Percentiles rank a stretch among this genome's conserved stretches.
These are phyloP conservation scores for Poecilia velifera DNA, from an alignment of 2,797 vertebrate species.

Conservation along the genomic window DNA sequence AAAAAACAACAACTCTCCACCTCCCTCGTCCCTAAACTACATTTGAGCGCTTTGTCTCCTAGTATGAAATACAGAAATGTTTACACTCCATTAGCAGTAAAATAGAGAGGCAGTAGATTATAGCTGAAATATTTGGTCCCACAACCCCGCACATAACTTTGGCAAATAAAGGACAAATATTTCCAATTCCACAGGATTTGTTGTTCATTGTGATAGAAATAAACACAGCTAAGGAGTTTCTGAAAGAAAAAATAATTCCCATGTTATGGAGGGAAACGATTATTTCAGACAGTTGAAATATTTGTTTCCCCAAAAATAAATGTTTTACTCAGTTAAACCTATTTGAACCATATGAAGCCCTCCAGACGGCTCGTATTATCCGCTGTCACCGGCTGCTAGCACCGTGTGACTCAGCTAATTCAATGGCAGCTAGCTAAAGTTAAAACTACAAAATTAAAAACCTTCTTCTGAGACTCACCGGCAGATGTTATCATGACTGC, in stretches of 20 bases:
- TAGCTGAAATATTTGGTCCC: too few species aligned
- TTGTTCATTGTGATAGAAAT: too few species aligned
- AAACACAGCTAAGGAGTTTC: too few species aligned
- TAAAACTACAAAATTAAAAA: conserved; percentile 41
- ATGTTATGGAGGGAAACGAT: too few species aligned
- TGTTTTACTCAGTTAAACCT: neutral
- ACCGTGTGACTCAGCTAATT: conserved; percentile 87
- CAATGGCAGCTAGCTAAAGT: conserved; percentile 63
- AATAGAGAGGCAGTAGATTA: neutral
- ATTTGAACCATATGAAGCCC: neutral
- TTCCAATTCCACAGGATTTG: too few species aligned
- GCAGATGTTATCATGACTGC: conserved; percentile 85
- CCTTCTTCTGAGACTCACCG: conserved; percentile 67
- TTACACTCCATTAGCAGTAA: too few species aligned
- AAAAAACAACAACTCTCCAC: neutral
- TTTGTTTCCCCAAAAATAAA: neutral
- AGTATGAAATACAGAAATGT: neutral
- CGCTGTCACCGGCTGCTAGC: neutral
- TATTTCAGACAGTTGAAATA: too few species aligned
- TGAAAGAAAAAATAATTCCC: too few species aligned
- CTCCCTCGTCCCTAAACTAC: too few species aligned
- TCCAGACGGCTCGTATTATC: neutral
- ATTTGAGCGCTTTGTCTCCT: neutral
- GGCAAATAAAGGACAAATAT: too few species aligned
- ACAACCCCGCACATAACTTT: too few species aligned